Evolutionary conservation across 1,140 invertebrate species (phyloP).

Genomic region (Archivesica marissinica): DNA sequence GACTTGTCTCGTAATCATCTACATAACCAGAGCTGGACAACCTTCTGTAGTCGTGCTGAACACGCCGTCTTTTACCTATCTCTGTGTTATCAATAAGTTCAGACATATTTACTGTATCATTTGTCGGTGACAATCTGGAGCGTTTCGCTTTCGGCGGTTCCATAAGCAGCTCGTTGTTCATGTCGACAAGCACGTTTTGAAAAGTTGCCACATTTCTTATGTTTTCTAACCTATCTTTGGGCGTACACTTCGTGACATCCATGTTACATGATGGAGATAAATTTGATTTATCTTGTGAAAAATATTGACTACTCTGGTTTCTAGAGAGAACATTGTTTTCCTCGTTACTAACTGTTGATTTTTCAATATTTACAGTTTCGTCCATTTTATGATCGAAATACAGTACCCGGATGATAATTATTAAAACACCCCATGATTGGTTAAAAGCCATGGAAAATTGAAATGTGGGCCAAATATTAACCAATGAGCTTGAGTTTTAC

Average conservation of each 20-base stretch:
- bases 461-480: neutral
- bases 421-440: constrained; percentile 6
- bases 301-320: neutral
- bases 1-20: constrained; percentile 80
- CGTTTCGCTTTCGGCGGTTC: constrained; percentile 69
- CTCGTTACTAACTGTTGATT: constrained; percentile 12
- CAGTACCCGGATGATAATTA: constrained; percentile 46
- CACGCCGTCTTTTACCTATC: constrained; percentile 76
- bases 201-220: constrained; percentile 82
- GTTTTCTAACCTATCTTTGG: constrained; percentile 76
- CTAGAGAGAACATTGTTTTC: neutral
- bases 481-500: neutral
- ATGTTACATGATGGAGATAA: constrained; percentile 49
- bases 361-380: constrained; percentile 52
- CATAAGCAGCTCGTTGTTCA: constrained; percentile 27
- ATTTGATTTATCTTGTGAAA: constrained; percentile 27
- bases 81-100: constrained; percentile 76
- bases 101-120: constrained; percentile 33
- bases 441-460: neutral
- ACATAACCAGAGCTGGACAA: constrained; percentile 82
- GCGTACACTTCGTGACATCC: constrained; percentile 74
- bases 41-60: constrained; percentile 80
- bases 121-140: constrained; percentile 66
- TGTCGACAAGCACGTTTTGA: constrained; percentile 65
- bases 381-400: constrained; percentile 46